These are phyloP conservation scores for Drosophila emarginata DNA, from an alignment of 2,888 invertebrate species.

Conservation along the genomic window DNA sequence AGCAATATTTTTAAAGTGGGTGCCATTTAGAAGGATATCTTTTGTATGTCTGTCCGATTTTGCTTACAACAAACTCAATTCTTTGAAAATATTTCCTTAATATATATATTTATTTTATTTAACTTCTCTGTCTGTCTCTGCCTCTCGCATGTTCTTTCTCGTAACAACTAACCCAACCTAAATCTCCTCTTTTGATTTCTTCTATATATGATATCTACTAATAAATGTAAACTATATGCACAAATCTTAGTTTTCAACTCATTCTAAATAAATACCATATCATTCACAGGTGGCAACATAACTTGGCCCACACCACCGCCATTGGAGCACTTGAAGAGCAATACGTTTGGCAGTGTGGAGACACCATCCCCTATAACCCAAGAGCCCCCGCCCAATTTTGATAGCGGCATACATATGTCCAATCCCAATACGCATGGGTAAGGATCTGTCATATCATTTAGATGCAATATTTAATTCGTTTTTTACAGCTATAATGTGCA, in stretches of 20 bases:
- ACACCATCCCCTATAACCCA: conserved; percentile 82
- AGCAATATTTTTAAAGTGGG: too few relatives aligned
- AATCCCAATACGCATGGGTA: conserved; percentile 83
- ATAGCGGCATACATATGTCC: conserved; percentile 75
- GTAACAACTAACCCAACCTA: conserved; percentile 41
- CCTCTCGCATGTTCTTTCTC: conserved; percentile 62
- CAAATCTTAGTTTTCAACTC: neutral
- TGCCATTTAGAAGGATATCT: too few relatives aligned
- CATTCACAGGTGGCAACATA: conserved; percentile 78
- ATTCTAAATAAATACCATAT: neutral
- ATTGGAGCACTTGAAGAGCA: conserved; percentile 80
- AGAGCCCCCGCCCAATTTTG: conserved; percentile 77
- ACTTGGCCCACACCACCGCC: conserved; percentile 81
- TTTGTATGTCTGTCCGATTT: too few relatives aligned
- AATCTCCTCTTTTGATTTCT: conserved; percentile 14
- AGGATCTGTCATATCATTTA: conserved; percentile 14
- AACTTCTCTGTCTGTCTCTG: conserved; percentile 19
- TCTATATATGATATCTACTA: neutral
- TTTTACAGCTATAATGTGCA: conserved; percentile 80
- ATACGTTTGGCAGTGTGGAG: conserved; percentile 81
- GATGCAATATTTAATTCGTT: neutral
- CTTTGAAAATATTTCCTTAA: neutral
- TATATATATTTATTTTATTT: neutral
- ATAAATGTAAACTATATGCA: conserved; percentile 42
- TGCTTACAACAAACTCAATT: neutral